phyloP scores from a whole-genome alignment of 2,888 invertebrate species.

The Drosophila falleni region DNA sequence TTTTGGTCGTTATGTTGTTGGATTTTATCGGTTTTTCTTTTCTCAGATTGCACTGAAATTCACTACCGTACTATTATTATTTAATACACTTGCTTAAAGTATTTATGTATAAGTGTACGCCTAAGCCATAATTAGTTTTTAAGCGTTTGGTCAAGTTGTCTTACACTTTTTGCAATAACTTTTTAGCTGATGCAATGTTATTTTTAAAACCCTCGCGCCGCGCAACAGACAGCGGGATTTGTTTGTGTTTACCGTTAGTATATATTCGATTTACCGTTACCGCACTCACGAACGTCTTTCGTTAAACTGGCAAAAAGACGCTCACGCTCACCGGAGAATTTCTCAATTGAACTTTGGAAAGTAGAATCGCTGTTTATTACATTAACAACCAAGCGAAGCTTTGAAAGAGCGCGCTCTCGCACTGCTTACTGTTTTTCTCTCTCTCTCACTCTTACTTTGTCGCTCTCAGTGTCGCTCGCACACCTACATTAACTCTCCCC shows the following conservation, averaged over 20 bases:
- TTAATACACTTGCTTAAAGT: conserved; percentile 3
- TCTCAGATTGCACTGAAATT: background rate
- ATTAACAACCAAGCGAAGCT: conserved; percentile 49
- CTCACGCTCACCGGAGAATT: conserved; percentile 52
- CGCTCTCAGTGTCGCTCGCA: conserved; percentile 3
- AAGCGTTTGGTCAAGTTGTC: conserved; percentile 1
- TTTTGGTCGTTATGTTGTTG: conserved; percentile 11
- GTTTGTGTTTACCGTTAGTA: conserved; percentile 36
- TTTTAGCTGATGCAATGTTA: conserved; percentile 34
- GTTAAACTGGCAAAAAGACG: conserved; percentile 67
- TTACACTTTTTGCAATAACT: conserved; percentile 8
- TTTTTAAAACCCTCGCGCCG: conserved; percentile 52
- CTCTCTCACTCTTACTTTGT: conserved; percentile 21
- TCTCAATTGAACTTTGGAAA: conserved; percentile 61
- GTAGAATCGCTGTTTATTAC: conserved; percentile 50
- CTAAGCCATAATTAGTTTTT: conserved; percentile 11
- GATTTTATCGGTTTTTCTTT: background rate
- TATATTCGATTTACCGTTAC: conserved; percentile 54
- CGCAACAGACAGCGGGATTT: conserved; percentile 17
- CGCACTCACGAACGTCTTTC: conserved; percentile 76
- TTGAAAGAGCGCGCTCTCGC: conserved; percentile 25
- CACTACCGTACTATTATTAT: background rate
- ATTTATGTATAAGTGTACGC: background rate
- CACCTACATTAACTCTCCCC: conserved; percentile 32
- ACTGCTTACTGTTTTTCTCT: conserved; percentile 20